phyloP scores from a whole-genome alignment of 2,888 invertebrate genomes.

The Melanostoma scalare region DNA sequence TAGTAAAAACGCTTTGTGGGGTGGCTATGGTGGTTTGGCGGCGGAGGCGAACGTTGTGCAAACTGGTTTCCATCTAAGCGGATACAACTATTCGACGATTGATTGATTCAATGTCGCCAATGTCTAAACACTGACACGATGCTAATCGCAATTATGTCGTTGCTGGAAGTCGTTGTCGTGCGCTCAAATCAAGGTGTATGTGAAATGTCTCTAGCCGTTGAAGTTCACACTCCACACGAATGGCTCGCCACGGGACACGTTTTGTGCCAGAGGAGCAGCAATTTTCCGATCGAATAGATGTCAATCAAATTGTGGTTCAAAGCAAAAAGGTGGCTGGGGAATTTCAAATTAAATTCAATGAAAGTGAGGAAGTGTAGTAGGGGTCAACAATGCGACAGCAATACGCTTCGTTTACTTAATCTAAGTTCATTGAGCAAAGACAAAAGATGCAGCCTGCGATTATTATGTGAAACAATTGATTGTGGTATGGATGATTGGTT shows the following conservation, averaged over 20 bases:
- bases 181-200: conserved; percentile 22
- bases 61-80: conserved; percentile 45
- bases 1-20: background rate
- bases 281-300: conserved; percentile 59
- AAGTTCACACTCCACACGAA: conserved; percentile 57
- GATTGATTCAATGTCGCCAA: conserved; percentile 72
- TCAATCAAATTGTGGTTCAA: conserved; percentile 54
- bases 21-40: background rate
- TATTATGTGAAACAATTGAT: no score
- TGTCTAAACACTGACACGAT: conserved; percentile 72
- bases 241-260: conserved; percentile 49
- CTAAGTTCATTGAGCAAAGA: no score
- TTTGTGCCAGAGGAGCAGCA: conserved; percentile 22
- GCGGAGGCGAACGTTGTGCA: conserved; percentile 11
- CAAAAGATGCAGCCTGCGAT: no score
- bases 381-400: conserved; percentile 30
- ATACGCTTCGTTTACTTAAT: no score
- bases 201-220: conserved; percentile 30
- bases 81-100: conserved; percentile 50
- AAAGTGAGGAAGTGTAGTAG: conserved; percentile 9
- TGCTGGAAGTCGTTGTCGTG: conserved; percentile 33
- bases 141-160: conserved; percentile 73
- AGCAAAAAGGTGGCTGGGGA: conserved; percentile 22
- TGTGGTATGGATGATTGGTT: no score
- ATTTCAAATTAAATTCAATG: conserved; percentile 8